Conservation (phyloP, 2,113 vertebrate genomes). For the Trogon melanurus region DNA sequence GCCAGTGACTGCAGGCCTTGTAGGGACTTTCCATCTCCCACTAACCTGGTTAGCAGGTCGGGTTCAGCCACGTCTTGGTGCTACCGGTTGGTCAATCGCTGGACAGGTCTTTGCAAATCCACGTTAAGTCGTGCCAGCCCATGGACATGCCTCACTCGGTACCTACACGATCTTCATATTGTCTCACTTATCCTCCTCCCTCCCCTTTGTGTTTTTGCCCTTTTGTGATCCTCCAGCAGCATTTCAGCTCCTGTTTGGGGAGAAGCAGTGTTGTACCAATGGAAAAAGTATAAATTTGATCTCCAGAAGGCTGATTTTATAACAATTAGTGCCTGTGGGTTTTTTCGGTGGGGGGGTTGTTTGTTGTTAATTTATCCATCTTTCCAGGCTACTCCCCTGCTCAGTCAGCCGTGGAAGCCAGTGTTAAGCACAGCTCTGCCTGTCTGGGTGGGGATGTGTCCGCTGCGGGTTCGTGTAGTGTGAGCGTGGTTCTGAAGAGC, state of each 20-base stretch:
- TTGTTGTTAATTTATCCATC: not conserved
- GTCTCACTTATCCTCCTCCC: not conserved
- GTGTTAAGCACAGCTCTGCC: not conserved
- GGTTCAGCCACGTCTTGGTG: not conserved
- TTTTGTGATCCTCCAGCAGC: not conserved
- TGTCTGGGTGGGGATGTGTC: not conserved
- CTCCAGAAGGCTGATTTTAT: not conserved
- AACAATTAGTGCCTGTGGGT: not conserved
- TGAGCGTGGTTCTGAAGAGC: not conserved
- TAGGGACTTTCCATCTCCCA: not conserved
- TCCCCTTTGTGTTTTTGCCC: not conserved
- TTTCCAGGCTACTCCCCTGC: not conserved
- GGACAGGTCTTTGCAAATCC: constrained; percentile 20
- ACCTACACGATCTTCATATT: not conserved
- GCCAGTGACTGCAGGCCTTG: not conserved
- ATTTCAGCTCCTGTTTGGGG: not conserved
- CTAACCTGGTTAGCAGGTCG: not conserved
- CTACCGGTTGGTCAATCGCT: not conserved
- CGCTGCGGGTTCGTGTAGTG: rapidly evolving
- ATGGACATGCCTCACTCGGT: rapidly evolving
- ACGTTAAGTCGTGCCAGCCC: not conserved
- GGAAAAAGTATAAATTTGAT: not conserved
- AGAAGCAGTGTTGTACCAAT: not conserved
- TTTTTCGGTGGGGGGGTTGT: not conserved
- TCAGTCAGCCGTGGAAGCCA: not conserved